A percentile compares a stretch with the other conserved stretches of the same genome.
phyloP scores from a whole-genome alignment of 2,113 vertebrate genomes.

The Poeciliopsis retropinna region DNA sequence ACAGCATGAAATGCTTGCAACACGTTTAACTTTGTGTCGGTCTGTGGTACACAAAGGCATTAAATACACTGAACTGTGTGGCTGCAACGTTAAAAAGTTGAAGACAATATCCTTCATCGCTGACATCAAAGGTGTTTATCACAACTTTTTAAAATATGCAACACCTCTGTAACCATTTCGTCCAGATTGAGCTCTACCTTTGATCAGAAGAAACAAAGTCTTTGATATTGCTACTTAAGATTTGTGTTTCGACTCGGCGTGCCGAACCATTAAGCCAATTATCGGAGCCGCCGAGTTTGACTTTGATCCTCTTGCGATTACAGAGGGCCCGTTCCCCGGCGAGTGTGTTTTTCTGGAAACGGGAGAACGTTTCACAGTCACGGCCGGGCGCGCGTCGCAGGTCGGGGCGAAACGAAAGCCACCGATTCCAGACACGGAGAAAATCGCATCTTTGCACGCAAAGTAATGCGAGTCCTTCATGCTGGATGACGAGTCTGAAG shows the following conservation, averaged over 20 bases:
- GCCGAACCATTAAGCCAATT: slow-evolving; percentile 36
- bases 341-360: slow-evolving; percentile 15
- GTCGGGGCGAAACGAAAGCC: slow-evolving; percentile 22
- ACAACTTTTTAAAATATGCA: not conserved
- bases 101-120: not conserved
- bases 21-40: not conserved
- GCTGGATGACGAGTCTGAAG: not conserved
- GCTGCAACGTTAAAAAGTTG: not conserved
- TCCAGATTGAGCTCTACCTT: not conserved
- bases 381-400: slow-evolving; percentile 23
- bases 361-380: slow-evolving; percentile 10
- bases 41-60: not conserved
- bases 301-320: slow-evolving; percentile 51
- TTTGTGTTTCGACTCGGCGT: slow-evolving; percentile 25
- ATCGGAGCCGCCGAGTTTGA: slow-evolving; percentile 16
- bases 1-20: not conserved
- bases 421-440: slow-evolving; percentile 40
- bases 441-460: slow-evolving; percentile 62
- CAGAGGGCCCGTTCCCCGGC: slow-evolving; percentile 20
- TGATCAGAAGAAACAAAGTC: slow-evolving; percentile 1
- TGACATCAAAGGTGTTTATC: not conserved
- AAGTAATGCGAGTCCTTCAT: slow-evolving; percentile 49
- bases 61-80: too few species aligned
- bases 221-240: slow-evolving; percentile 45
- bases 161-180: not conserved